phyloP scores from a whole-genome alignment of 2,797 vertebrate genomes.

The Tragelaphus oryx region DNA sequence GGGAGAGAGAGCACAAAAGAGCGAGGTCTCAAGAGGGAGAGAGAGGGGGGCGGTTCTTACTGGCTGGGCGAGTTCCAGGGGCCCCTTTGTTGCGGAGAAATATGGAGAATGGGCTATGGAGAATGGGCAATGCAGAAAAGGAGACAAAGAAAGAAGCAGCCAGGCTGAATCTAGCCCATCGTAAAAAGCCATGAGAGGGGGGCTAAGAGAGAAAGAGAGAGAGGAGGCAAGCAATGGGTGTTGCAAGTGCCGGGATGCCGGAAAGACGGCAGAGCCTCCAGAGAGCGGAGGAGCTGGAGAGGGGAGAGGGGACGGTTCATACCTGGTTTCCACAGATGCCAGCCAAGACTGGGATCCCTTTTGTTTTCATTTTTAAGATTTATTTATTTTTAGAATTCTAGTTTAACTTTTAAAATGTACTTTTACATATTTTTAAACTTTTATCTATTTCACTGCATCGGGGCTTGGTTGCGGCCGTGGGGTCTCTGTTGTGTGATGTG shows the following conservation, averaged over 20 bases:
- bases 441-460: neutral
- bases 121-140: neutral
- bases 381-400: neutral
- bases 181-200: neutral
- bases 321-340: neutral
- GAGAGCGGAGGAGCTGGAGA: accelerated
- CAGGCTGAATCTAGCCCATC: neutral
- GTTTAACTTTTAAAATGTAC: neutral
- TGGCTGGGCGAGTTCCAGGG: neutral
- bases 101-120: neutral
- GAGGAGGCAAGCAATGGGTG: accelerated
- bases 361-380: neutral
- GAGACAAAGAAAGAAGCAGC: neutral
- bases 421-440: neutral
- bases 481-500: neutral
- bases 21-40: neutral
- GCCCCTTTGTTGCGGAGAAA: neutral
- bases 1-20: neutral
- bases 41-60: neutral
- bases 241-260: accelerated
- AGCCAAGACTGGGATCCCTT: neutral
- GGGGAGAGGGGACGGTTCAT: accelerated
- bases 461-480: neutral
- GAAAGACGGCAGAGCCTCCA: accelerated
- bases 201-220: neutral